These are phyloP conservation scores for Pantherophis guttatus DNA, from an alignment of 2,113 vertebrate species.

Conservation along the genomic window DNA sequence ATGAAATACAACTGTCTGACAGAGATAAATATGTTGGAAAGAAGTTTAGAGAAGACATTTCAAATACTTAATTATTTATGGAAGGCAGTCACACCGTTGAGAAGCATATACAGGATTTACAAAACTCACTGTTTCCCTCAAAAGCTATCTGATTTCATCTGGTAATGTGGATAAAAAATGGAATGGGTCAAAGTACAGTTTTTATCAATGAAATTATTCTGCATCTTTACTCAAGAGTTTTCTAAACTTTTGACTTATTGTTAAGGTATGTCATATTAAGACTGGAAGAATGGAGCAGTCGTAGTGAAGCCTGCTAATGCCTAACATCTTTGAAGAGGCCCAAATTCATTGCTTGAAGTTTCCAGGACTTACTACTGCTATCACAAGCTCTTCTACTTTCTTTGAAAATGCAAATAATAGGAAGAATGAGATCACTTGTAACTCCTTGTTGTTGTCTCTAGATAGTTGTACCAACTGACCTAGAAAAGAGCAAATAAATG, in stretches of 20 bases:
- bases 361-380: not conserved
- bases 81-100: not conserved
- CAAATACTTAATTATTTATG: not conserved
- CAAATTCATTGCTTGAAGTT: not conserved
- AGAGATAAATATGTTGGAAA: not conserved
- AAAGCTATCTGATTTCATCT: not conserved
- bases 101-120: not conserved
- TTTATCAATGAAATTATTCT: not conserved
- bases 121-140: not conserved
- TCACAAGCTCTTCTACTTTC: not conserved
- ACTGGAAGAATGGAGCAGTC: not conserved
- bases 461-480: not conserved
- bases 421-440: not conserved
- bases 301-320: not conserved
- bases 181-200: not conserved
- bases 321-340: not conserved
- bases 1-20: constrained; percentile 13
- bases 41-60: not conserved
- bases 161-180: not conserved
- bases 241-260: not conserved
- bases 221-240: not conserved
- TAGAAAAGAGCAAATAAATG: not conserved
- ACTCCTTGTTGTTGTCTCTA: not conserved
- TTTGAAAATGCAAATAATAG: not conserved
- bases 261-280: not conserved